Evolutionary conservation across 2,113 vertebrate genomes (phyloP).

Genomic region (Heteronetta atricapilla): DNA sequence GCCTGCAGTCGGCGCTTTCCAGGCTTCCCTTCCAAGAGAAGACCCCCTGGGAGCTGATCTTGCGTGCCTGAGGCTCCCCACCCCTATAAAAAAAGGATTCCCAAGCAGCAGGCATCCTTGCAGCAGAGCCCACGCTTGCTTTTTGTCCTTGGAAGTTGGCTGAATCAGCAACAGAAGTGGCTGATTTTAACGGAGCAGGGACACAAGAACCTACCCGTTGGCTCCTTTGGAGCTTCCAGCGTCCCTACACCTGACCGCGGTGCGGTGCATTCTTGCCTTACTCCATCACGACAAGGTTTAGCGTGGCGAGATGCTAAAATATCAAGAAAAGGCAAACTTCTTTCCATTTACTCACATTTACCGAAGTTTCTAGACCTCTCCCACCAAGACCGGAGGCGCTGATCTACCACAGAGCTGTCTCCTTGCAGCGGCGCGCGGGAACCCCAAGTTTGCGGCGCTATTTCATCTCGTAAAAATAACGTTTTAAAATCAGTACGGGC

Average conservation of each 20-base stretch:
- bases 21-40: neutral
- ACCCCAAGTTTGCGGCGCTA: neutral
- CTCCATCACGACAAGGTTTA: fast-evolving
- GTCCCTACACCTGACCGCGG: neutral
- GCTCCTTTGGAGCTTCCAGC: fast-evolving
- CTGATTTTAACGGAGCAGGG: slow-evolving; percentile 30
- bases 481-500: neutral
- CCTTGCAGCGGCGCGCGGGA: neutral
- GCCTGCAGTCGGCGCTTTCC: neutral
- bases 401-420: neutral
- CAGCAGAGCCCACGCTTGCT: neutral
- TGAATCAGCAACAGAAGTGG: neutral
- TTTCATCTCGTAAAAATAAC: neutral
- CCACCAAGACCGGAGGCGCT: neutral
- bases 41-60: neutral
- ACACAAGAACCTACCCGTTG: neutral
- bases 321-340: neutral
- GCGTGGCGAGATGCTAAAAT: neutral
- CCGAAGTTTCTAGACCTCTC: neutral
- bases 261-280: neutral
- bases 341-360: neutral
- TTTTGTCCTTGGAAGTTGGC: neutral
- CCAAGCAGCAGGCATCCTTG: neutral
- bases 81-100: neutral
- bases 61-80: neutral